A percentile compares a stretch with the other conserved stretches of the same genome.
These are phyloP conservation scores for Odontocerum albicorne DNA, from an alignment of 2,888 invertebrate genomes.

Conservation along the genomic window DNA sequence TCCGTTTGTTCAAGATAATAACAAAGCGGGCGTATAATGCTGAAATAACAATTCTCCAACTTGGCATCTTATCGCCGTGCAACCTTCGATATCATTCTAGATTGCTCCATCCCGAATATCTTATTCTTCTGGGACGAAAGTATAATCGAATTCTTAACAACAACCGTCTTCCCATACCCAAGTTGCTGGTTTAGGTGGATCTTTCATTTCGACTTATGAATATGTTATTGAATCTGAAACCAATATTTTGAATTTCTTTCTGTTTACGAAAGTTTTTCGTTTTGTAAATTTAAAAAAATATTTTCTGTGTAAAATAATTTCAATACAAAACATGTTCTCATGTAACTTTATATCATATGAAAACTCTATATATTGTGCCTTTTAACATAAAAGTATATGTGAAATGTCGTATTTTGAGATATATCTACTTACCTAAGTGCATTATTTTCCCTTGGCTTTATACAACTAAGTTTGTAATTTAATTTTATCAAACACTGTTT, in stretches of 20 bases:
- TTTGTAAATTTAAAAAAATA: no score
- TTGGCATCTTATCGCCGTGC: conserved; percentile 10
- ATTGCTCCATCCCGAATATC: conserved; percentile 25
- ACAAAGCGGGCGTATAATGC: conserved; percentile 25
- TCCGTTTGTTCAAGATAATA: conserved; percentile 35
- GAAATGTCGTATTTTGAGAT: no score
- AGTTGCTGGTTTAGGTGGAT: neutral
- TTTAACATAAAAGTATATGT: no score
- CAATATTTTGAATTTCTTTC: no score
- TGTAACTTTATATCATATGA: no score
- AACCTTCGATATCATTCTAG: conserved; percentile 13
- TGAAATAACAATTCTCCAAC: conserved; percentile 26
- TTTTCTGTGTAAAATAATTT: no score
- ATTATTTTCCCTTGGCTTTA: no score
- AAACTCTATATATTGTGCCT: no score
- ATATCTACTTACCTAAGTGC: no score
- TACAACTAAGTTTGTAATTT: no score
- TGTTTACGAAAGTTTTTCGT: neutral
- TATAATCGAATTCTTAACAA: conserved; percentile 17
- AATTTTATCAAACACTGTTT: no score
- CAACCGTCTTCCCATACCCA: neutral
- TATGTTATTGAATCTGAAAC: neutral
- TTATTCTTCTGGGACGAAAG: conserved; percentile 8
- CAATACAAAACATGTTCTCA: no score
- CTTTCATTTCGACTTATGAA: neutral